Base-by-base conservation (phyloP, 37 sponge, comb jelly and placozoan species). In the Mnemiopsis leidyi region DNA sequence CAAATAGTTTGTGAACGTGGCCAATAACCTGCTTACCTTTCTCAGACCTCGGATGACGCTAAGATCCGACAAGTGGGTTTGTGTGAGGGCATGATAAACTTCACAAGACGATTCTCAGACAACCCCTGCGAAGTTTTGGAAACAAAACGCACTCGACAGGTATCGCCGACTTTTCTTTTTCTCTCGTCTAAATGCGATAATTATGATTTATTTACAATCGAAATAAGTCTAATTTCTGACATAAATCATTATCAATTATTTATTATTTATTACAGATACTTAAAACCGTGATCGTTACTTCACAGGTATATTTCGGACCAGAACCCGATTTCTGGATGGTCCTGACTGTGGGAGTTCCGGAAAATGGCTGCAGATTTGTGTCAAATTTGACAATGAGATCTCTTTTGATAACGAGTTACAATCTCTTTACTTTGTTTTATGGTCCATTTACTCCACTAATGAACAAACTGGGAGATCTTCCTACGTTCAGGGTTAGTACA, bases 261-360 rank as follows among this genome's bases (percentile, higher is more conserved):
- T n/a, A n/a, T n/a, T n/a, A n/a, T n/a, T n/a, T n/a, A n/a, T n/a
- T n/a, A n/a, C n/a, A n/a, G n/a, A n/a, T n/a, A n/a, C n/a, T n/a
- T n/a, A n/a, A n/a, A n/a, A n/a, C n/a, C n/a, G n/a, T n/a, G n/a
- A n/a, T n/a, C n/a, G n/a, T 48, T 48, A 34, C 79, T 29, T 26
- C 92, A 38, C 95, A 96, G 73, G 96, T 95, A 1, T 95, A 95
- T 68, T 79, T 94, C 67, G 95, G 96, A 69, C 94, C 96, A 38
- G 98, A 97, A 75, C 83, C 94, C 16, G 94, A 95, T 20, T 93
- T 93, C 24, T 97, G 98, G 98, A 97, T 96, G 95, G 76, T 95
- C n/a, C 69, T 97, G 95, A 85, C 90, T 0, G 90, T 85, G 38
- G 16, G 29, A 33, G 32, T 85, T 36, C 40, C 90, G 24, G 90